Conservation (phyloP, 2,888 invertebrate species). For the Agrotis puta region DNA sequence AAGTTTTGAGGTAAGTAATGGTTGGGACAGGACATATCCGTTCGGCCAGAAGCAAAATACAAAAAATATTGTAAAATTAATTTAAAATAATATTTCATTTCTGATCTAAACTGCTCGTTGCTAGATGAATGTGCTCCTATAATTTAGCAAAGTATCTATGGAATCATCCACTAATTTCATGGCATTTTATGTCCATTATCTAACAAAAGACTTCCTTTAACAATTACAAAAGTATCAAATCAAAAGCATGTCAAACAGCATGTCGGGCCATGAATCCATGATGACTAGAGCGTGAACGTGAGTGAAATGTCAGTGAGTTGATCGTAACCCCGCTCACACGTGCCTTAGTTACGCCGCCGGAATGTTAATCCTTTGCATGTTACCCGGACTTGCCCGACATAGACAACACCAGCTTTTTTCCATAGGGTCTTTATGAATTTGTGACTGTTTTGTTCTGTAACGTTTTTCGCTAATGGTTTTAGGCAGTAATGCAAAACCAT, state of each 20-base stretch:
- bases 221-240: constrained; percentile 46
- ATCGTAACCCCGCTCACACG: constrained; percentile 73
- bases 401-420: constrained; percentile 29
- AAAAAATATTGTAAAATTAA: constrained; percentile 3
- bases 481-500: background rate
- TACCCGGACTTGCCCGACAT: constrained; percentile 18
- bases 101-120: background rate
- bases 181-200: constrained; percentile 16
- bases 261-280: constrained; percentile 58
- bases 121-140: background rate
- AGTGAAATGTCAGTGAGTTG: constrained; percentile 66
- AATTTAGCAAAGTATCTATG: background rate
- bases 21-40: constrained; percentile 25
- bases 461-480: constrained; percentile 6
- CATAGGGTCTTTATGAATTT: constrained; percentile 17
- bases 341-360: constrained; percentile 73
- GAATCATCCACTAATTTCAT: constrained; percentile 11
- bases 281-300: constrained; percentile 59
- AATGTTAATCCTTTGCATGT: constrained; percentile 68
- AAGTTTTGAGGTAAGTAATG: constrained; percentile 50
- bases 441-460: constrained; percentile 1
- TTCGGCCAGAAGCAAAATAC: background rate
- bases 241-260: constrained; percentile 46
- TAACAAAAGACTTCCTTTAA: constrained; percentile 36
- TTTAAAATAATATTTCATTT: background rate